Base-by-base conservation (phyloP, 1,140 invertebrate species). In the Melipona quadrifasciata region DNA sequence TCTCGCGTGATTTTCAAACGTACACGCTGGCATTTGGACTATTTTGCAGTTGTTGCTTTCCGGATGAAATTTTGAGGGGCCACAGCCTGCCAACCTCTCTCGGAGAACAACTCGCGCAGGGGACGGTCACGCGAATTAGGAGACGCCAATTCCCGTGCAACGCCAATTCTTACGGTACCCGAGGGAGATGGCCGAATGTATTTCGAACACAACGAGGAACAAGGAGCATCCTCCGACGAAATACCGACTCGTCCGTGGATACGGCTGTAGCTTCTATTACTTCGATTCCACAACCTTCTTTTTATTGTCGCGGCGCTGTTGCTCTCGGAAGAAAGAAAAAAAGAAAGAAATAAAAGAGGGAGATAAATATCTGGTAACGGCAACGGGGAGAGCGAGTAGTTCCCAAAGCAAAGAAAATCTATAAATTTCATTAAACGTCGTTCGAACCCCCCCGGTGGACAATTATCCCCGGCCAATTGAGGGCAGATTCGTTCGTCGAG, bases 61-160 rank as follows among this genome's bases (percentile, higher is more conserved):
- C 3, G 53, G 16, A 74, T 81, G 80, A 65, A 81, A 74, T 65
- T 81, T 81, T 81, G 27, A 74, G 65, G 74, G 64, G 68, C 68
- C 51, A n/a, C n/a, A 61, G 39, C 39, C 39, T 47, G 6, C 6
- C 39, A 47, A 53, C 58, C 51, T 77, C 68, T 77, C 73, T 47
- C 51, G 21, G 27, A 73, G 24, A 57, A 57, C 19, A 47, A 11
- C 47, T 16, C 17, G 47, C 17, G 65, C 31, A 68, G 61, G 51
- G 74, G 31, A 39, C 68, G 21, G 6, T 16, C 61, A 34, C 80
- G 34, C 75, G 65, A 83, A 83, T 83, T 83, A 83, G 81, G 55
- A 51, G 64, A 78, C 74, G 27, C 39, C 80, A 47, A 47, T 47
- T 47, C 39, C 39, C 8, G 39, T 47, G 8, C 39, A 47, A 78